Evolutionary conservation across 2,113 vertebrate species (phyloP).

Genomic region (Rhinogobius similis): DNA sequence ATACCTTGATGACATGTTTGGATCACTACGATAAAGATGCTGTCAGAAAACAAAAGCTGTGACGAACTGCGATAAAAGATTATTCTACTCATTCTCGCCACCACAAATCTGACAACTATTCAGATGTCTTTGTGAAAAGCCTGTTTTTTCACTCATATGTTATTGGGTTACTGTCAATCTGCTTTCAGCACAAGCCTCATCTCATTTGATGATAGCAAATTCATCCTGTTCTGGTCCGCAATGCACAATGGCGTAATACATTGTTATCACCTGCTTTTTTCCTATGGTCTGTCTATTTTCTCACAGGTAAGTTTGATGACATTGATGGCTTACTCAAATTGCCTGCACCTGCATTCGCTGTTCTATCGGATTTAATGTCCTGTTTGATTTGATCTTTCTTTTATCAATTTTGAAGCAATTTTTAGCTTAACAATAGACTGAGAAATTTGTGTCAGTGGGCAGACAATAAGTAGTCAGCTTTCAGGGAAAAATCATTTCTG

Average conservation of each 20-base stretch:
- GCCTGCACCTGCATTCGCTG: slow-evolving; percentile 15
- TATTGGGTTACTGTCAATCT: slow-evolving; percentile 59
- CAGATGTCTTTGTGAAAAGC: slow-evolving; percentile 60
- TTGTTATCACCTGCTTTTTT: slow-evolving; percentile 21
- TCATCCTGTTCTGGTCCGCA: slow-evolving; percentile 24
- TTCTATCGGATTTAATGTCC: slow-evolving; percentile 34
- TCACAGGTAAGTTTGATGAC: slow-evolving; percentile 45
- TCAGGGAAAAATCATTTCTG: slow-evolving; percentile 48
- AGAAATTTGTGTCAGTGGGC: slow-evolving; percentile 38
- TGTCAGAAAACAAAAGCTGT: slow-evolving; percentile 55
- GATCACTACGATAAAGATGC: slow-evolving; percentile 58
- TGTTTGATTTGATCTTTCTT: slow-evolving; percentile 52
- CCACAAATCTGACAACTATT: slow-evolving; percentile 66
- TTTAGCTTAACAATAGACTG: slow-evolving; percentile 51
- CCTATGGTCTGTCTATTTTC: slow-evolving; percentile 15
- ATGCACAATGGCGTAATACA: slow-evolving; percentile 56
- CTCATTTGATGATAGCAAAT: slow-evolving; percentile 47
- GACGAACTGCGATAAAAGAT: slow-evolving; percentile 59
- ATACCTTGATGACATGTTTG: slow-evolving; percentile 49
- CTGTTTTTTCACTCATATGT: slow-evolving; percentile 33
- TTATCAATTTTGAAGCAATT: slow-evolving; percentile 39
- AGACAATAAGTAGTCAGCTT: slow-evolving; percentile 57
- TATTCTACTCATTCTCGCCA: slow-evolving; percentile 42
- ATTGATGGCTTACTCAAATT: slow-evolving; percentile 37
- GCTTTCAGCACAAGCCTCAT: slow-evolving; percentile 11